phyloP scores from a whole-genome alignment of 1,140 invertebrate genomes.

The Drosophila malerkotliana region DNA sequence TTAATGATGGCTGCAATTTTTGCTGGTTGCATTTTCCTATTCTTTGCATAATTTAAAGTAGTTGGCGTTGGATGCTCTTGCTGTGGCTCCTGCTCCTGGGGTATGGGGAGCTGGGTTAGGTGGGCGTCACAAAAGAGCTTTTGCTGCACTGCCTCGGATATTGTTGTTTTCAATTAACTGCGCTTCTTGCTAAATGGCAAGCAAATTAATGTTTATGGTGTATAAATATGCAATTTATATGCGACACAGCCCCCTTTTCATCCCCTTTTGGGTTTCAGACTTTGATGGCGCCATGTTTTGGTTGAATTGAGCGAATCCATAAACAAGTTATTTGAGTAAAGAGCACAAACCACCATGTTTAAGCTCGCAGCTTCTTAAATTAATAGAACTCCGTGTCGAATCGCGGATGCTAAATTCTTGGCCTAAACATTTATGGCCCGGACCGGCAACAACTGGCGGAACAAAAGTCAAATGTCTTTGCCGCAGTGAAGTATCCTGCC shows the following conservation, averaged over 20 bases:
- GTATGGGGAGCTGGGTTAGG: neutral
- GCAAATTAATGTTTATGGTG: constrained; percentile 79
- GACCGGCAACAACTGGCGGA: constrained; percentile 15
- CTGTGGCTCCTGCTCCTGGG: neutral
- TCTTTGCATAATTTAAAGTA: constrained; percentile 73
- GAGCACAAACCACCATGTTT: neutral
- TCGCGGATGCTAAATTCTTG: constrained; percentile 3
- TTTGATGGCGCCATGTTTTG: constrained; percentile 23
- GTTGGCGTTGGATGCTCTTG: constrained; percentile 49
- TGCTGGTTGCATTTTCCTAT: constrained; percentile 58
- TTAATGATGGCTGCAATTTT: constrained; percentile 65
- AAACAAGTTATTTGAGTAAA: constrained; percentile 25
- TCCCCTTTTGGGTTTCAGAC: neutral
- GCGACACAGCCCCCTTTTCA: neutral
- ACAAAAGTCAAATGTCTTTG: constrained; percentile 15
- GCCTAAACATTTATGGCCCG: constrained; percentile 22
- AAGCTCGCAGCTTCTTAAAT: neutral
- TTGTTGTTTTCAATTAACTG: constrained; percentile 79
- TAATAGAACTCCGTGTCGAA: neutral
- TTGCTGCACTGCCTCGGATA: constrained; percentile 31
- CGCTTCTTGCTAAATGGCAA: constrained; percentile 73
- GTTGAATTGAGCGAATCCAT: constrained; percentile 22
- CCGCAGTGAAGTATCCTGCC: constrained; percentile 4
- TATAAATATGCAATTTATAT: constrained; percentile 75
- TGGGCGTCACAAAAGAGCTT: constrained; percentile 7